phyloP scores from a whole-genome alignment of 2,888 invertebrate species.

The Polyommatus iphigenia region DNA sequence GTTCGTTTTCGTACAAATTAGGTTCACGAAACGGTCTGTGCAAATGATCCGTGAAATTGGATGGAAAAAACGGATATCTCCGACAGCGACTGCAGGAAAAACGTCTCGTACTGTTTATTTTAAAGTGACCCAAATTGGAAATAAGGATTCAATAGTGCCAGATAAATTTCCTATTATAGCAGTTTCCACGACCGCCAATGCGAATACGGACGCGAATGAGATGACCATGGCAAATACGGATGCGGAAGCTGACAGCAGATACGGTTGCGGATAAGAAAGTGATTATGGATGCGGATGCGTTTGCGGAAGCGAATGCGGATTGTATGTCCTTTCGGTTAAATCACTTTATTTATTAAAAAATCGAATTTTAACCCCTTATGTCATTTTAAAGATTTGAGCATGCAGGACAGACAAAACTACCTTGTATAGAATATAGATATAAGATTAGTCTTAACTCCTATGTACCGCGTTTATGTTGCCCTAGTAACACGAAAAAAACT shows the following conservation, averaged over 20 bases:
- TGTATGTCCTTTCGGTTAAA: no score
- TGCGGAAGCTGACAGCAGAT: background rate
- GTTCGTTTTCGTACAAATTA: background rate
- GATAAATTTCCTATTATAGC: background rate
- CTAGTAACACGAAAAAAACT: no score
- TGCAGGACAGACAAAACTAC: no score
- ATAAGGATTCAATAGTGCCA: background rate
- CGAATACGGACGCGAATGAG: background rate
- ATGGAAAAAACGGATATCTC: constrained; percentile 38
- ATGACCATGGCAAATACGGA: background rate
- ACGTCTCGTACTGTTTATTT: constrained; percentile 16
- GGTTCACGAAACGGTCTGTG: constrained; percentile 25
- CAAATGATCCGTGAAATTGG: constrained; percentile 61
- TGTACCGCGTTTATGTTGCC: no score
- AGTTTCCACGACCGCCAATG: no score
- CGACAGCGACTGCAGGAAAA: background rate
- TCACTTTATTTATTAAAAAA: no score
- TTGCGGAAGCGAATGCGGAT: no score
- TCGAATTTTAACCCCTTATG: no score
- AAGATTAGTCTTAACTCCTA: no score
- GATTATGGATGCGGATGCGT: no score
- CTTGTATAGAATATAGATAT: no score
- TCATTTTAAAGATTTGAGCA: no score
- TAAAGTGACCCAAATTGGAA: constrained; percentile 19
- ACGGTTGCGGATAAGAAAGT: background rate